Evolutionary conservation across 2,888 invertebrate species (phyloP), one percentile per base, ranked within the genome.

Genomic region (Ceriagrion tenellum): DNA sequence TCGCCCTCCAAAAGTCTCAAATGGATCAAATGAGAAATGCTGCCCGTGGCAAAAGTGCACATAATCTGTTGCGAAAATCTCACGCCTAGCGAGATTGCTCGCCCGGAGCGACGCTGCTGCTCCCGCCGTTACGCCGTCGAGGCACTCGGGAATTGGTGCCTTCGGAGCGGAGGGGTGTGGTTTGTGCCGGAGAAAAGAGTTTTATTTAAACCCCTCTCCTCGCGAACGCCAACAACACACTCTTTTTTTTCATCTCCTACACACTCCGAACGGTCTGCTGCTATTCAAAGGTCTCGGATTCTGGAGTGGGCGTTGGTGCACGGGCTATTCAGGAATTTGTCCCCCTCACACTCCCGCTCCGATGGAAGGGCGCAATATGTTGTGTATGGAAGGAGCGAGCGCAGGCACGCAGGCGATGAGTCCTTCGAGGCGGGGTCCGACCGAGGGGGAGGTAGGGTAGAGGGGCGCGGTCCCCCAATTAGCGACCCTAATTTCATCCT

Each of bases 261-360:
- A 0, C 69, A 23, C 63, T 6, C 69, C 69, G n/a, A 26, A n/a
- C 26, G n/a, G 23, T 30, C 81, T 18, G 74, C 74, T 81, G 81
- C 81, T 81, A 81, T 81, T 81, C 81, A 81, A 81, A 35, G 81
- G 81, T 81, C 81, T 81, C 81, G 81, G 81, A 81, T 81, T 81
- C 81, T 81, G 81, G 81, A 81, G 81, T 81, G 81, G 81, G 81
- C 81, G 81, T 81, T 81, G 81, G 81, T 81, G 35, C 81, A 13
- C 35, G 81, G 81, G 30, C 81, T 81, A 81, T 35, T 81, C 81
- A 81, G 81, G 81, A 81, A 81, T 81, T 30, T 35, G n/a, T 81
- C 35, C 35, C 16, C 81, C 35, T 26, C 81, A 3, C 81, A 13
- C 35, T 8, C 30, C 35, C 12, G 6, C 81, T 81, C 81, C 30